A percentile compares a stretch with the other conserved stretches of the same genome.
phyloP scores from a whole-genome alignment of 2,888 invertebrate genomes.

The Microctonus brassicae region DNA sequence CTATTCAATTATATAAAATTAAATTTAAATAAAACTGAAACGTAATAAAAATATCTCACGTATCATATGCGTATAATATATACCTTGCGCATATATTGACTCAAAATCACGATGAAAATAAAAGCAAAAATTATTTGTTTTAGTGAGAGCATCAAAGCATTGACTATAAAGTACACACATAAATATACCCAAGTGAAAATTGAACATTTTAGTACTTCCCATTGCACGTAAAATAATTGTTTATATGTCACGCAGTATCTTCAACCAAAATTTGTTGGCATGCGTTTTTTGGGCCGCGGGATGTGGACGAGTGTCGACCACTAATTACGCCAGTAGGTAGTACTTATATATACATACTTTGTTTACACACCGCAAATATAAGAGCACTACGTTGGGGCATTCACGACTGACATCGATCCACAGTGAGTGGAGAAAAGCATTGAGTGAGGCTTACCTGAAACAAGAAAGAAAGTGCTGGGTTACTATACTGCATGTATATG shows the following conservation, averaged over 20 bases:
- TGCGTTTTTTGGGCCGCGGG: slow-evolving; percentile 39
- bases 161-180: slow-evolving; percentile 24
- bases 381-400: slow-evolving; percentile 43
- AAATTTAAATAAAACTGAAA: too few relatives aligned
- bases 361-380: slow-evolving; percentile 63
- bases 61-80: too few relatives aligned
- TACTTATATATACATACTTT: too few relatives aligned
- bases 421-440: slow-evolving; percentile 39
- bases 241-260: slow-evolving; percentile 13
- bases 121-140: slow-evolving; percentile 30
- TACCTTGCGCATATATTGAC: too few relatives aligned
- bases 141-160: slow-evolving; percentile 37
- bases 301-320: slow-evolving; percentile 52
- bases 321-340: slow-evolving; percentile 63
- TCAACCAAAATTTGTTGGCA: slow-evolving; percentile 39
- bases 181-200: slow-evolving; percentile 15
- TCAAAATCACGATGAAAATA: slow-evolving; percentile 39
- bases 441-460: slow-evolving; percentile 60
- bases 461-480: slow-evolving; percentile 54
- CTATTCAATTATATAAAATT: too few relatives aligned
- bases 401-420: slow-evolving; percentile 29
- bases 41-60: too few relatives aligned
- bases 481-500: slow-evolving; percentile 45
- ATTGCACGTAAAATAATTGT: slow-evolving; percentile 7
- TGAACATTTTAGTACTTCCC: slow-evolving; percentile 9